Conservation (phyloP, 2,797 vertebrate genomes). For the Spinus olivaceus region DNA sequence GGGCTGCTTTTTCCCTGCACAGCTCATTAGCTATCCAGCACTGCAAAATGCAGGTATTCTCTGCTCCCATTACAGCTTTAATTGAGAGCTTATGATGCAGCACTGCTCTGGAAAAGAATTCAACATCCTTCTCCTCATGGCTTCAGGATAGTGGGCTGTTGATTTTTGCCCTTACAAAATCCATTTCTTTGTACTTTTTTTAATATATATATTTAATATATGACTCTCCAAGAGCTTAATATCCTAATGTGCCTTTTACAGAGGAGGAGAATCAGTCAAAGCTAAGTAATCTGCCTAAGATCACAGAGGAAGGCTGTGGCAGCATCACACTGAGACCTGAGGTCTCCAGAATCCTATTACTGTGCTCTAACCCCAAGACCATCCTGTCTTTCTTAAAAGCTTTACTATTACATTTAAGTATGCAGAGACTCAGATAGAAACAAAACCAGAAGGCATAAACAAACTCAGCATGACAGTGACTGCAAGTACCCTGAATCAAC, state of each 20-base stretch:
- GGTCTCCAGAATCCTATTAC: constrained; percentile 45
- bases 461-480: neutral
- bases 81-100: constrained; percentile 17
- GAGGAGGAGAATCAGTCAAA: constrained; percentile 34
- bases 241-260: constrained; percentile 37
- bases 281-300: constrained; percentile 35
- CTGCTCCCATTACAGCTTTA: neutral
- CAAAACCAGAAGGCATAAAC: neutral
- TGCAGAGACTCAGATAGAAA: neutral
- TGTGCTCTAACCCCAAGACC: constrained; percentile 18
- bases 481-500: neutral
- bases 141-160: neutral
- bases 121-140: neutral
- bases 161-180: neutral
- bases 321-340: constrained; percentile 15
- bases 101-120: neutral
- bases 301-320: constrained; percentile 21
- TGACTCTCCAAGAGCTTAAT: neutral
- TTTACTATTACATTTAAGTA: constrained; percentile 18
- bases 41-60: neutral
- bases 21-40: constrained; percentile 21
- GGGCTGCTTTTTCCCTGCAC: neutral
- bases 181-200: neutral
- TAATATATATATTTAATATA: neutral
- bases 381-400: constrained; percentile 22